Evolutionary conservation across 2,888 invertebrate genomes (phyloP).

Genomic region (Heliconius ismenius): DNA sequence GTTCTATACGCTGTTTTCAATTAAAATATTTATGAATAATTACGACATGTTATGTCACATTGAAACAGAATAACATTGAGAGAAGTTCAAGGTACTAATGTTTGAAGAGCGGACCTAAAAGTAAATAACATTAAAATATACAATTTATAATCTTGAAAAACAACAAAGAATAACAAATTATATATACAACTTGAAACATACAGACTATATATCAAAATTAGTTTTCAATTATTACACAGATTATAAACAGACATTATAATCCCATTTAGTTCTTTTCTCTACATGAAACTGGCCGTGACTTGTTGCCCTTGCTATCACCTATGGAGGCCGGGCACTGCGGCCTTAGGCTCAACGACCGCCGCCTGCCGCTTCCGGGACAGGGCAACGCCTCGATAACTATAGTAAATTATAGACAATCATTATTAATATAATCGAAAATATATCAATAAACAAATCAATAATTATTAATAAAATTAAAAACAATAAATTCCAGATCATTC

Average conservation of each 20-base stretch:
- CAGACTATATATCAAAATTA: neutral
- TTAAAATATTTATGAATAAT: neutral
- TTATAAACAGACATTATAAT: conserved; percentile 9
- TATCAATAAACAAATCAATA: neutral
- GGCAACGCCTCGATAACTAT: conserved; percentile 41
- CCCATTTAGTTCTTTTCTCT: conserved; percentile 27
- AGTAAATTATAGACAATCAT: conserved; percentile 26
- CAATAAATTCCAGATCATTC: neutral
- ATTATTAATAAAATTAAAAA: conserved; percentile 6
- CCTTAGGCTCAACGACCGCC: conserved; percentile 46
- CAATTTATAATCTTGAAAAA: neutral
- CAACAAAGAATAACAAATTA: neutral
- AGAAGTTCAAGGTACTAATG: conserved; percentile 22
- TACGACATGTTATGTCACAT: neutral
- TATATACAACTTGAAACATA: neutral
- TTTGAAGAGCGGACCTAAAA: neutral
- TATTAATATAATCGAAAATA: conserved; percentile 12
- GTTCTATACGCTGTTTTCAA: neutral
- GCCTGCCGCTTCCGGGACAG: conserved; percentile 48
- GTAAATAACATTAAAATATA: neutral
- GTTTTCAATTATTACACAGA: neutral
- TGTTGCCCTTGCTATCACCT: conserved; percentile 54
- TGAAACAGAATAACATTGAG: conserved; percentile 19
- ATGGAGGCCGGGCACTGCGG: conserved; percentile 47
- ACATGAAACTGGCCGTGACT: conserved; percentile 47